Evolutionary conservation across 1,140 invertebrate species (phyloP).

Genomic region (Nebria ingens): DNA sequence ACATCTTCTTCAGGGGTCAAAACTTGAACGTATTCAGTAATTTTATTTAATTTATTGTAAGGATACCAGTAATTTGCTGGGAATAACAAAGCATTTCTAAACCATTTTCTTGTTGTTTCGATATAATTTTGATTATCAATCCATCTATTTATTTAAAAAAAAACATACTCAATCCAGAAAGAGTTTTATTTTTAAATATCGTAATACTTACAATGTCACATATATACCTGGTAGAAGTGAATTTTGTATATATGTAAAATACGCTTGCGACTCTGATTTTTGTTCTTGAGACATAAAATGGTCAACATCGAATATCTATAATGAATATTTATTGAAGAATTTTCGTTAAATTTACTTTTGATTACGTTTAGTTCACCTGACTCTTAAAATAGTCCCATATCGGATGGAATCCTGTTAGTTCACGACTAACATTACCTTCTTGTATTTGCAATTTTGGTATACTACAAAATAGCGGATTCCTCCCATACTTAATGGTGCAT

Average conservation of each 20-base stretch:
- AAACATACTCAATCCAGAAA: neutral
- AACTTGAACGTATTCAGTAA: neutral
- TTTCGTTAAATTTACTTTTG: no score
- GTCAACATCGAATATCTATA: constrained; percentile 1
- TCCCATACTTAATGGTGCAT: neutral
- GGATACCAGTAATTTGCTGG: neutral
- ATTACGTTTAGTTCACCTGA: neutral
- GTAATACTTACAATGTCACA: neutral
- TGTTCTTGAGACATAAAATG: constrained; percentile 6
- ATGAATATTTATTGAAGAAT: no score
- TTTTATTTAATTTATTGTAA: neutral
- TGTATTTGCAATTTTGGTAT: neutral
- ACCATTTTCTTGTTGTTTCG: neutral
- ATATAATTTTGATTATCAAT: neutral
- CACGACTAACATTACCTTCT: neutral
- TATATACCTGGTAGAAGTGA: neutral
- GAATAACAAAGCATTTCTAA: neutral
- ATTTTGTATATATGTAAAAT: neutral
- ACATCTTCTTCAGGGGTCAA: neutral
- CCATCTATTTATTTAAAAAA: neutral
- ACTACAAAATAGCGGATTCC: neutral
- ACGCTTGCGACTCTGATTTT: neutral
- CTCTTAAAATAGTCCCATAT: neutral
- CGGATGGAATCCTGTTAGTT: neutral
- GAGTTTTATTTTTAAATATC: neutral